phyloP scores from a whole-genome alignment of 2,888 invertebrate genomes.

The Ichneumon xanthorius region DNA sequence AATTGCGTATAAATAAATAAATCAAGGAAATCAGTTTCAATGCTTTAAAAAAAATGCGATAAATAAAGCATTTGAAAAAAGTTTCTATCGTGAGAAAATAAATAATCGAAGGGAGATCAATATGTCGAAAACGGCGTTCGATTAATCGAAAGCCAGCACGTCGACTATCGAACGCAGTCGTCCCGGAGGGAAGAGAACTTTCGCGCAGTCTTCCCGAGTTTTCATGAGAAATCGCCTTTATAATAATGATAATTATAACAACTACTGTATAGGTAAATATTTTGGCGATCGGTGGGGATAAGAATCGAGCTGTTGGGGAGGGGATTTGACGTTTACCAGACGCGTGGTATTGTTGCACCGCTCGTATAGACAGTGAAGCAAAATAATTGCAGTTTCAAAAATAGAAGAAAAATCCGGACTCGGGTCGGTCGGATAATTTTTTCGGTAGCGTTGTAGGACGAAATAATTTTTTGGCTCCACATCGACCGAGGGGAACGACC shows the following conservation, averaged over 20 bases:
- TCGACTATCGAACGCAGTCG: slow-evolving; percentile 11
- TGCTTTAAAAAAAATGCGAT: no score
- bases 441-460: background rate
- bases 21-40: no score
- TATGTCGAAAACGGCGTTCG: background rate
- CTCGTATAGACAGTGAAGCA: background rate
- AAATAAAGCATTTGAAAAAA: no score
- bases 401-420: background rate
- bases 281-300: background rate
- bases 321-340: slow-evolving; percentile 19
- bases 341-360: slow-evolving; percentile 3
- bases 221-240: background rate
- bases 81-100: background rate
- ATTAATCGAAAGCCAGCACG: background rate
- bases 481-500: slow-evolving; percentile 38
- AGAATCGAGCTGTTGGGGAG: background rate
- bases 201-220: background rate
- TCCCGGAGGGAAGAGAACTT: background rate
- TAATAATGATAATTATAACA: slow-evolving; percentile 7
- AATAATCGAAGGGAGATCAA: background rate
- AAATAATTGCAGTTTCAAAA: background rate
- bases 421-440: background rate
- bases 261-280: background rate
- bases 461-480: slow-evolving; percentile 9
- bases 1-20: no score